phyloP scores from a whole-genome alignment of 2,797 vertebrate genomes.

The Siniperca scherzeri region DNA sequence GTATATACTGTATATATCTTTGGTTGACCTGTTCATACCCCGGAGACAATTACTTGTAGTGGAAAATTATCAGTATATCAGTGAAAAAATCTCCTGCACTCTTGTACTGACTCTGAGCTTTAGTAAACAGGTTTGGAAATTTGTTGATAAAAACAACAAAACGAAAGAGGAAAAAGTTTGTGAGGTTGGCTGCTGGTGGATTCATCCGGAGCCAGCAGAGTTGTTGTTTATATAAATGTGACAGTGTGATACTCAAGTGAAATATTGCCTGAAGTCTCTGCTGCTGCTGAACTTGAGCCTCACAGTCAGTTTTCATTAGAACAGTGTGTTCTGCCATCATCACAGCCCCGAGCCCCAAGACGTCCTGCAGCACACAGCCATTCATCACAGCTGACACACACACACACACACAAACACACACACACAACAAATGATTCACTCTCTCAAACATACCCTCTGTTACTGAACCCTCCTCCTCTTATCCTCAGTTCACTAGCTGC shows the following conservation, averaged over 20 bases:
- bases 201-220: neutral
- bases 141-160: neutral
- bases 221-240: conserved; percentile 21
- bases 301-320: conserved; percentile 56
- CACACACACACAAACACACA: conserved; percentile 25
- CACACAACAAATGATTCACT: conserved; percentile 33
- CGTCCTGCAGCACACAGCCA: conserved; percentile 26
- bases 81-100: no score
- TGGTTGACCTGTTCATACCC: no score
- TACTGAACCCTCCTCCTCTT: neutral
- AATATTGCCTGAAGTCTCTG: conserved; percentile 35
- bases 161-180: neutral
- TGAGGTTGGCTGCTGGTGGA: neutral
- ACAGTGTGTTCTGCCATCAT: conserved; percentile 50
- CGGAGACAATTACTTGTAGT: no score
- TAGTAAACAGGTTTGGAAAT: neutral
- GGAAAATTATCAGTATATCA: no score
- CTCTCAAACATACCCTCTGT: neutral
- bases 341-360: conserved; percentile 31
- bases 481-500: neutral
- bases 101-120: no score
- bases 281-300: conserved; percentile 49
- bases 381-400: conserved; percentile 56
- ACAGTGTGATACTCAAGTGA: conserved; percentile 36
- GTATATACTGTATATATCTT: no score